Conservation (phyloP, 2,113 vertebrate genomes). For the Myotis lucifugus region DNA sequence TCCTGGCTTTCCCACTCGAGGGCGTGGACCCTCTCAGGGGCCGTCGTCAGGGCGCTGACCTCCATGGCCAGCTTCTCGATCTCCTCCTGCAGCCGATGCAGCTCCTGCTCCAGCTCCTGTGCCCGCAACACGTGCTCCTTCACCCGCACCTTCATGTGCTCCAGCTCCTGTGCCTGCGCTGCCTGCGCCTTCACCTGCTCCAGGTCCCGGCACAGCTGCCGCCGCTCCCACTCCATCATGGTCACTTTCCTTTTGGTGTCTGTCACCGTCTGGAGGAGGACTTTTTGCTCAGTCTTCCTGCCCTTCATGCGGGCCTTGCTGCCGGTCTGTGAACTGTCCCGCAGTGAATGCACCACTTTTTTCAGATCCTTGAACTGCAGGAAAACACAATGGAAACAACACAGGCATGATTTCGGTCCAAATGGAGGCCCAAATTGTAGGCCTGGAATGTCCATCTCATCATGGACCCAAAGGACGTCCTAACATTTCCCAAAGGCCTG, state of each 20-base stretch:
- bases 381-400: neutral
- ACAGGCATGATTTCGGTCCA: neutral
- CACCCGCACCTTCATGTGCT: too few species aligned
- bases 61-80: slow-evolving; percentile 89
- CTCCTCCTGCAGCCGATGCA: slow-evolving; percentile 79
- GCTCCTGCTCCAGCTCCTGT: too few species aligned
- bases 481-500: fast-evolving
- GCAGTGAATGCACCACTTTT: slow-evolving; percentile 89
- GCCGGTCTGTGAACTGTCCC: slow-evolving; percentile 90
- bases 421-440: neutral
- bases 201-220: slow-evolving; percentile 84
- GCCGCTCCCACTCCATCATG: too few species aligned
- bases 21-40: slow-evolving; percentile 85
- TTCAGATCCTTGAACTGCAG: slow-evolving; percentile 92
- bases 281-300: too few species aligned
- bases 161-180: too few species aligned
- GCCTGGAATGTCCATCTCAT: fast-evolving
- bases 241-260: too few species aligned
- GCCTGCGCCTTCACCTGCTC: slow-evolving; percentile 82
- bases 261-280: too few species aligned
- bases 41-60: slow-evolving; percentile 86
- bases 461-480: fast-evolving
- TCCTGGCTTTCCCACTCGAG: slow-evolving; percentile 89
- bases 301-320: slow-evolving; percentile 79
- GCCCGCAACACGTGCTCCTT: too few species aligned